A percentile compares a stretch with the other conserved stretches of the same genome.
Conservation (phyloP, 2,797 vertebrate genomes). For the Darevskia mixta region DNA sequence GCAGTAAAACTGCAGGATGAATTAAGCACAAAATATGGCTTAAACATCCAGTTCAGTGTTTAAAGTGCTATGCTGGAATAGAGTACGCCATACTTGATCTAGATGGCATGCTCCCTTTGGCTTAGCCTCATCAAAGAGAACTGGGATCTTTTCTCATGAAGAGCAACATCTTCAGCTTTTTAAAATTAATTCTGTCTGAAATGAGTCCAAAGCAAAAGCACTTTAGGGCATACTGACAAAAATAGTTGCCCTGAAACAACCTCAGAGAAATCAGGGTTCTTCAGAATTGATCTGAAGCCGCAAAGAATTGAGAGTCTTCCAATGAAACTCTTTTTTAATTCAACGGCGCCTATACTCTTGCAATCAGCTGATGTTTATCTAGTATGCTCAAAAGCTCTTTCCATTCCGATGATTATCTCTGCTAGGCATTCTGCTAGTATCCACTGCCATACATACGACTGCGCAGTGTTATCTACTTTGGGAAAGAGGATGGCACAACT, state of each 20-base stretch:
- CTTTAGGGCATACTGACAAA: not conserved
- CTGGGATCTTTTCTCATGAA: not conserved
- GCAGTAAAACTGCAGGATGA: not conserved
- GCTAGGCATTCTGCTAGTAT: not conserved
- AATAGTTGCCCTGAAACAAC: slow-evolving; percentile 5
- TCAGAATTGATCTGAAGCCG: not conserved
- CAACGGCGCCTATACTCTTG: not conserved
- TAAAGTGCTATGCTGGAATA: not conserved
- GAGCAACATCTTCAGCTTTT: not conserved
- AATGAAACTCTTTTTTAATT: slow-evolving; percentile 4
- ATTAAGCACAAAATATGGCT: not conserved
- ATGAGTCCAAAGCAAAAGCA: not conserved
- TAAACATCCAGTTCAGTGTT: not conserved
- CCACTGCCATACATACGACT: not conserved
- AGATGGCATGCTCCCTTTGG: not conserved
- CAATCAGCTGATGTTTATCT: slow-evolving; percentile 8
- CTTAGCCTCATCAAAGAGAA: not conserved
- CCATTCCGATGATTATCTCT: not conserved
- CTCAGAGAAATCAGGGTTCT: not conserved
- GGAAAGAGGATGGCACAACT: not conserved
- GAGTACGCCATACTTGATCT: no score
- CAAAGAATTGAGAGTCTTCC: not conserved
- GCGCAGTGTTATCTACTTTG: not conserved
- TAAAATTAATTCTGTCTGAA: not conserved
- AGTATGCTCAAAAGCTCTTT: not conserved